A percentile compares a stretch with the other conserved stretches of the same genome.
phyloP scores from a whole-genome alignment of 2,888 invertebrate species.

The Mythimna pallens region DNA sequence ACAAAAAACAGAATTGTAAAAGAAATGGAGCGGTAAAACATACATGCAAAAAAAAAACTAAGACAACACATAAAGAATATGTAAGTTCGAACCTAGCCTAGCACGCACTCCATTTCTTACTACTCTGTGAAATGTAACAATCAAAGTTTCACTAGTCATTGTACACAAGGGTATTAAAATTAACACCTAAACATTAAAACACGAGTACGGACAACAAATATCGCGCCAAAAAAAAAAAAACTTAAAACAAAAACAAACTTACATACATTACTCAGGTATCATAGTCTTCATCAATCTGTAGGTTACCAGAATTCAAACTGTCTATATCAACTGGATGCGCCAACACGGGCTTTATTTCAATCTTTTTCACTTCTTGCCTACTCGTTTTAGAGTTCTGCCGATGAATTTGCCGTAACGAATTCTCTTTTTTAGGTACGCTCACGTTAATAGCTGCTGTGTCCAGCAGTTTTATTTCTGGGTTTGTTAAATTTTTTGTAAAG shows the following conservation, averaged over 20 bases:
- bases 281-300: conserved; percentile 89
- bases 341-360: conserved; percentile 71
- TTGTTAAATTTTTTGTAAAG: conserved; percentile 81
- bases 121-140: conserved; percentile 15
- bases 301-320: conserved; percentile 82
- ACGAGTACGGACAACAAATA: conserved; percentile 68
- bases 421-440: conserved; percentile 72
- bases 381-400: conserved; percentile 80
- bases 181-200: conserved; percentile 61
- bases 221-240: conserved; percentile 65
- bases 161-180: conserved; percentile 29
- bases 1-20: conserved; percentile 6
- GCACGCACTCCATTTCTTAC: conserved; percentile 44
- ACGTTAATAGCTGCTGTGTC: conserved; percentile 74
- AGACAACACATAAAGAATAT: conserved; percentile 11
- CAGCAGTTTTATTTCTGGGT: conserved; percentile 85
- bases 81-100: conserved; percentile 12
- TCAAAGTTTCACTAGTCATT: conserved; percentile 10
- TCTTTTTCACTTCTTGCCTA: conserved; percentile 76
- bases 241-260: conserved; percentile 74
- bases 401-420: conserved; percentile 67
- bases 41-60: conserved; percentile 12
- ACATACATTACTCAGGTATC: conserved; percentile 85
- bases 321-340: conserved; percentile 78
- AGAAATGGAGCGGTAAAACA: background rate